Conservation (phyloP, 2,888 invertebrate genomes). For the Galeruca laticollis region DNA sequence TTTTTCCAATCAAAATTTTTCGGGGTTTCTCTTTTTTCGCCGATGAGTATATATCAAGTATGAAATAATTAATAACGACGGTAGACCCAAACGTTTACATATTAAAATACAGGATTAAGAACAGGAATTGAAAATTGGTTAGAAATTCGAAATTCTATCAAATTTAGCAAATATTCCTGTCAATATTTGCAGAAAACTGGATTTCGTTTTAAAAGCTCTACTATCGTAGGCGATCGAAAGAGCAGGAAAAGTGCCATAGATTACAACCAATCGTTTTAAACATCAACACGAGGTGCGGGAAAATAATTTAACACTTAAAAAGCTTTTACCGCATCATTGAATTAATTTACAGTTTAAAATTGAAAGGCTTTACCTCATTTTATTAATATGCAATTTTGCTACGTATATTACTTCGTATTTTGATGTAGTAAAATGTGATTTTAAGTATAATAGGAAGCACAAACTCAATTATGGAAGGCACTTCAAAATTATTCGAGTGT, state of each 20-base stretch:
- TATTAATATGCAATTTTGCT: constrained; percentile 25
- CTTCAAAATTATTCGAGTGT: not conserved
- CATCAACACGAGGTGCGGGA: constrained; percentile 50
- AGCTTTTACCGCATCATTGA: constrained; percentile 53
- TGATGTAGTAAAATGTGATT: constrained; percentile 13
- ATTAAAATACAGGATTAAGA: not conserved
- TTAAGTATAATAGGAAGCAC: constrained; percentile 4
- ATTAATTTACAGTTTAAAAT: constrained; percentile 50
- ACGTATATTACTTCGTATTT: constrained; percentile 21
- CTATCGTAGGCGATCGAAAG: constrained; percentile 15
- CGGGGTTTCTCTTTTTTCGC: too few relatives aligned
- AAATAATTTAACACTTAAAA: constrained; percentile 58
- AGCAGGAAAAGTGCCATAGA: constrained; percentile 56
- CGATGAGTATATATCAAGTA: too few relatives aligned
- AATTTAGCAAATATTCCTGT: constrained; percentile 53
- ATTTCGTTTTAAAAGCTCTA: constrained; percentile 59
- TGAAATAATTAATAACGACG: not conserved
- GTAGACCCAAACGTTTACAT: not conserved
- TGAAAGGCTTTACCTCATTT: constrained; percentile 34
- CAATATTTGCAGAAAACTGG: constrained; percentile 62
- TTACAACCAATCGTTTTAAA: constrained; percentile 54
- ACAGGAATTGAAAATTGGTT: not conserved
- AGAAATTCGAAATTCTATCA: constrained; percentile 26
- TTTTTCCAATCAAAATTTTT: too few relatives aligned
- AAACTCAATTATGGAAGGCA: constrained; percentile 13